Conservation (phyloP, 2,888 invertebrate genomes). For the Agonopterix alstromeriana region DNA sequence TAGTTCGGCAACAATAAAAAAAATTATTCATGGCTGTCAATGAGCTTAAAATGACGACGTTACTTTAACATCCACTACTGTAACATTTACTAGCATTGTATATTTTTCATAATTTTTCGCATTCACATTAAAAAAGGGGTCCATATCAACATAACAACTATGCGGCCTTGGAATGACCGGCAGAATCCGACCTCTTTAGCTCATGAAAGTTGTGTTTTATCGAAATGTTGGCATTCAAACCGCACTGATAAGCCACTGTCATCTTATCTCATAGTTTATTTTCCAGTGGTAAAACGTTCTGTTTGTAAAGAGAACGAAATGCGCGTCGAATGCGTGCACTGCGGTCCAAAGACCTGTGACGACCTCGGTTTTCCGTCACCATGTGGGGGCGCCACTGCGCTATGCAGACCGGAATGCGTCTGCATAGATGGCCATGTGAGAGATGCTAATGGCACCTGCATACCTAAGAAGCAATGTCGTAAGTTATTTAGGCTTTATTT, state of each 20-base stretch:
- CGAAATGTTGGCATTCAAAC: no score
- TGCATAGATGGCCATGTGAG: conserved; percentile 46
- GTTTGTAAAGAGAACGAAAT: conserved; percentile 28
- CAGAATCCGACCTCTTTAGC: no score
- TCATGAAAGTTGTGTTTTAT: no score
- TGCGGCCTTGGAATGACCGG: no score
- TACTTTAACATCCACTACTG: no score
- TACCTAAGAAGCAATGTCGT: conserved; percentile 39
- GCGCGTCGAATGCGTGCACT: conserved; percentile 38
- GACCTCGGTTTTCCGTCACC: conserved; percentile 42
- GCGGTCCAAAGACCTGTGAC: conserved; percentile 46
- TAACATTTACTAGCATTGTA: no score
- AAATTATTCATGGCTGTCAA: no score
- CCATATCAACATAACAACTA: no score
- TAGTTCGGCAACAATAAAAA: no score
- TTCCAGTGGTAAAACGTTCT: conserved; percentile 34
- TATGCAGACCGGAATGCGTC: conserved; percentile 44
- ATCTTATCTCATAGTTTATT: conserved; percentile 1
- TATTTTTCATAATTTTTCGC: no score
- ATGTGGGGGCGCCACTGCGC: conserved; percentile 33
- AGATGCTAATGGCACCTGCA: conserved; percentile 36
- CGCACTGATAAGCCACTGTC: not conserved
- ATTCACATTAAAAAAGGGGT: no score
- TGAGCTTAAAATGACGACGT: no score
- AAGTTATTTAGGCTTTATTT: conserved; percentile 14